Percentiles rank a stretch among this genome's conserved stretches.
phyloP scores from a whole-genome alignment of 2,797 vertebrate genomes.

The Esox masquinongy region DNA sequence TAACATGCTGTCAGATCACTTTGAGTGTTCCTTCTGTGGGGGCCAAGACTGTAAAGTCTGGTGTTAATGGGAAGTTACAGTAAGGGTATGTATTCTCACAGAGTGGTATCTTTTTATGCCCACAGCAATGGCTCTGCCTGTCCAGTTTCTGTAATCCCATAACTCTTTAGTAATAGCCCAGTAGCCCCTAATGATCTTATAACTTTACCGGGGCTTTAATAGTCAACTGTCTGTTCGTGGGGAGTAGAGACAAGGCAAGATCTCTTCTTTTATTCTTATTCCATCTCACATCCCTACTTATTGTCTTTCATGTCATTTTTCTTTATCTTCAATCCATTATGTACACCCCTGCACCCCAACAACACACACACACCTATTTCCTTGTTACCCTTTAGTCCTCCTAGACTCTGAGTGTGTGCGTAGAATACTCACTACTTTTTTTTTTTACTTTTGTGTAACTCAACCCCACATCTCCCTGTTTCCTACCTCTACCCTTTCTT shows the following conservation, averaged over 20 bases:
- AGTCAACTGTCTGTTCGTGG: conserved; percentile 31
- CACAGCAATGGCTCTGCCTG: conserved; percentile 24
- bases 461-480: conserved; percentile 55
- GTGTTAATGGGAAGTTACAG: conserved; percentile 48
- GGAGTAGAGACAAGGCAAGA: conserved; percentile 22
- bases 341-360: not conserved
- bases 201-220: conserved; percentile 28
- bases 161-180: conserved; percentile 57
- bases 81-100: conserved; percentile 49
- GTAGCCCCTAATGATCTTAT: conserved; percentile 65
- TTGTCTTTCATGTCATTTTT: not conserved
- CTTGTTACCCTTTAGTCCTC: not conserved
- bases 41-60: conserved; percentile 42
- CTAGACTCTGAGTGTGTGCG: not conserved
- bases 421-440: conserved; percentile 14
- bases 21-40: conserved; percentile 33
- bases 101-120: conserved; percentile 46
- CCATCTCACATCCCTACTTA: not conserved
- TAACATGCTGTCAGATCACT: conserved; percentile 57
- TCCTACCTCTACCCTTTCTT: conserved; percentile 37
- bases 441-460: not conserved
- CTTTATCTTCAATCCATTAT: conserved; percentile 42
- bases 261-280: conserved; percentile 22
- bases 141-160: conserved; percentile 46
- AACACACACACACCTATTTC: not conserved